Evolutionary conservation across 1,140 invertebrate species (phyloP).

Genomic region (Ladona fulva): DNA sequence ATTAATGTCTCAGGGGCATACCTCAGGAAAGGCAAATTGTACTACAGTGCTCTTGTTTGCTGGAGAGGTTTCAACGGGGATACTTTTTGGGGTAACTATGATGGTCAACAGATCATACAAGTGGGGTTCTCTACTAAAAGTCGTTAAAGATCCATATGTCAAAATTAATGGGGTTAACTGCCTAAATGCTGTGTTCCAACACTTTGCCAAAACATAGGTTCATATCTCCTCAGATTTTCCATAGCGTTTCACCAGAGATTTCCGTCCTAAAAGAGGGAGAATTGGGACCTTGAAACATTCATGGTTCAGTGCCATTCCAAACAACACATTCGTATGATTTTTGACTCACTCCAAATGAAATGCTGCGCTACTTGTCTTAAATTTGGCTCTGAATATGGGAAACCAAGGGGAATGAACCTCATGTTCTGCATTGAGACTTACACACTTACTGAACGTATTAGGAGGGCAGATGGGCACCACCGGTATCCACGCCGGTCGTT

Average conservation of each 20-base stretch:
- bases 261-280: neutral
- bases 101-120: constrained; percentile 1
- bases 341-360: too few relatives aligned
- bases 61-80: neutral
- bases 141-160: constrained; percentile 1
- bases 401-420: neutral
- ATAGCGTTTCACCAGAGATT: neutral
- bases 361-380: too few relatives aligned
- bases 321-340: too few relatives aligned
- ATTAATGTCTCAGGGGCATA: neutral
- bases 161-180: neutral
- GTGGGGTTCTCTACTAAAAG: neutral
- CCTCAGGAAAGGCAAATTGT: neutral
- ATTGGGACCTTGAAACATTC: too few relatives aligned
- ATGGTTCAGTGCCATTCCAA: too few relatives aligned
- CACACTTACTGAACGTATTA: constrained; percentile 21
- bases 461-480: constrained; percentile 17
- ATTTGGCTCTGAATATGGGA: neutral
- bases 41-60: neutral
- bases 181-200: constrained; percentile 4
- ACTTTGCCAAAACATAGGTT: neutral
- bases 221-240: neutral
- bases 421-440: neutral
- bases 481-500: constrained; percentile 17
- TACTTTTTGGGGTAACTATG: neutral